Percentiles rank a stretch among this genome's conserved stretches.
These are phyloP conservation scores for Thamnophis elegans DNA, from an alignment of 2,797 vertebrate genomes.

Conservation along the genomic window DNA sequence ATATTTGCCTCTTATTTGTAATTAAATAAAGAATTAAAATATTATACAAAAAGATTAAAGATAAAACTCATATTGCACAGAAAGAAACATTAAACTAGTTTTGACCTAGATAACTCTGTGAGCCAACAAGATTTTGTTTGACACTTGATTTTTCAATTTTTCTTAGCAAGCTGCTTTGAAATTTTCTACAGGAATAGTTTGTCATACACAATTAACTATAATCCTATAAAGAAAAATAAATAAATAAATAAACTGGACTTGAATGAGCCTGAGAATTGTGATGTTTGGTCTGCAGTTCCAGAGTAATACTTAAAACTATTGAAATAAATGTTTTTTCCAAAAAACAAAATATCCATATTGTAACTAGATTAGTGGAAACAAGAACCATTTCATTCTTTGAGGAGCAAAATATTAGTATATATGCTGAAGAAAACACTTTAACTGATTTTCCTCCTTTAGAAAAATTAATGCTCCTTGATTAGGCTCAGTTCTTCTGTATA, in stretches of 20 bases:
- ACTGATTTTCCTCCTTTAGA: neutral
- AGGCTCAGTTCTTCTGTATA: neutral
- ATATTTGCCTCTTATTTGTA: neutral
- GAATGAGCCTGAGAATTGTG: neutral
- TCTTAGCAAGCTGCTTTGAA: neutral
- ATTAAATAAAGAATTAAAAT: neutral
- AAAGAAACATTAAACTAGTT: neutral
- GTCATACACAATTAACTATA: neutral
- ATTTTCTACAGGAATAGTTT: neutral
- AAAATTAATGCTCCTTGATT: neutral
- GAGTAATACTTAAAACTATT: neutral
- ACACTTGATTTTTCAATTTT: neutral
- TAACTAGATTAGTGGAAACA: neutral
- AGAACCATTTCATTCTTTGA: neutral
- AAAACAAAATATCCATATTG: neutral
- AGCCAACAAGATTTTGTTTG: neutral
- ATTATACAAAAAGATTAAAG: neutral
- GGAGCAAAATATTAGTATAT: neutral
- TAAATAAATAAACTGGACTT: neutral
- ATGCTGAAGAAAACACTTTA: neutral
- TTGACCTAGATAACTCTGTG: neutral
- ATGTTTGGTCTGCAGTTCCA: neutral
- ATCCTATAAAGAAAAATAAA: neutral
- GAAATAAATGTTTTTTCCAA: neutral
- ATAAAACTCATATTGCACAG: neutral